A percentile compares a stretch with the other conserved stretches of the same genome.
Conservation (phyloP, 1,140 invertebrate species). For the Drosophila aff. region DNA sequence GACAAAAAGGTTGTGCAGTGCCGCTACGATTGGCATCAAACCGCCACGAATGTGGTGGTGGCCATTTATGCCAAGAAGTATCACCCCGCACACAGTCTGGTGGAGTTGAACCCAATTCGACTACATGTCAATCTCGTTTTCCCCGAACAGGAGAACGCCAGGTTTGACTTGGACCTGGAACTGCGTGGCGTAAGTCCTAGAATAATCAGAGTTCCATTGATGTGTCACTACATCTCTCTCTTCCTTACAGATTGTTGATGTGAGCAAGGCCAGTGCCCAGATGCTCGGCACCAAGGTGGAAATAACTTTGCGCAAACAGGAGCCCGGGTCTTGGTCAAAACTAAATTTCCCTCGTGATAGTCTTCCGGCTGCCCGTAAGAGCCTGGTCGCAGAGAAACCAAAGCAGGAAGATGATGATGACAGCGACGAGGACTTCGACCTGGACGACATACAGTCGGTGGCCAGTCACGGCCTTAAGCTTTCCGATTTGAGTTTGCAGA, state of each 20-base stretch:
- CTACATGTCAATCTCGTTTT: slow-evolving; percentile 92
- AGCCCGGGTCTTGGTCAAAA: slow-evolving; percentile 92
- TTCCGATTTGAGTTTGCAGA: slow-evolving; percentile 65
- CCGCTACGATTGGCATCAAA: slow-evolving; percentile 97
- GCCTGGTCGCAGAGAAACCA: slow-evolving; percentile 17
- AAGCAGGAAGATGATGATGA: slow-evolving; percentile 41
- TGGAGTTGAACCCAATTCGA: slow-evolving; percentile 94
- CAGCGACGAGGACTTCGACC: slow-evolving; percentile 72
- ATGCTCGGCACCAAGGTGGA: slow-evolving; percentile 98
- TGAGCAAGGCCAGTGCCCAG: slow-evolving; percentile 89
- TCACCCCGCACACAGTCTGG: slow-evolving; percentile 89
- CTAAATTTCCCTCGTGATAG: slow-evolving; percentile 88
- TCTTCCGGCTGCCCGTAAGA: slow-evolving; percentile 49
- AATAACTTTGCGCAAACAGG: slow-evolving; percentile 95
- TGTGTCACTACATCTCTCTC: slow-evolving; percentile 61
- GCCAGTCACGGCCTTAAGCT: slow-evolving; percentile 54
- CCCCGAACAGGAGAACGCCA: slow-evolving; percentile 90
- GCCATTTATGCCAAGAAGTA: slow-evolving; percentile 97
- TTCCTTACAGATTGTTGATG: slow-evolving; percentile 88
- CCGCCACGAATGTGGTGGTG: slow-evolving; percentile 91
- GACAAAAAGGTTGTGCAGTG: slow-evolving; percentile 88
- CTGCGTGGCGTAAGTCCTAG: slow-evolving; percentile 90
- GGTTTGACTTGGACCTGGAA: slow-evolving; percentile 93
- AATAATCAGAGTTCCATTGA: slow-evolving; percentile 26
- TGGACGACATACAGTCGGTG: slow-evolving; percentile 85